Evolutionary conservation across 2,113 vertebrate genomes (phyloP).

Genomic region (Equus przewalskii): DNA sequence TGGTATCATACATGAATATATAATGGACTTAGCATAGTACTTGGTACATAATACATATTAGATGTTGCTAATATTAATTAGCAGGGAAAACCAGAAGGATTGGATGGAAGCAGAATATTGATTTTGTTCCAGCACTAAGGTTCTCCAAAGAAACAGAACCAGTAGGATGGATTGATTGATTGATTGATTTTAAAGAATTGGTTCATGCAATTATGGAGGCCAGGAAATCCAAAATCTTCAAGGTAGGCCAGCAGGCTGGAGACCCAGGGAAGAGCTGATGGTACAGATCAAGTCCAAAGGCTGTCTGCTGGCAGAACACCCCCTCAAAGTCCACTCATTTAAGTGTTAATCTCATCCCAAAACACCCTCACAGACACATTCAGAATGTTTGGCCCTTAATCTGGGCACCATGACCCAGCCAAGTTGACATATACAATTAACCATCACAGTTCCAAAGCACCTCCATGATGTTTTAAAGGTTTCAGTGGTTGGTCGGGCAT

Average conservation of each 20-base stretch:
- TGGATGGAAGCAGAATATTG: not conserved
- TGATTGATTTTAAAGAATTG: not conserved
- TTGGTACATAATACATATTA: not conserved
- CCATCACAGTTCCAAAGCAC: not conserved
- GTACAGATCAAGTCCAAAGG: not conserved
- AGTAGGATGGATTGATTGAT: not conserved
- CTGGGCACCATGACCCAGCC: not conserved
- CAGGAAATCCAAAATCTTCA: not conserved
- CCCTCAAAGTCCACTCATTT: not conserved
- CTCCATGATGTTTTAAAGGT: not conserved
- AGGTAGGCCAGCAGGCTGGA: not conserved
- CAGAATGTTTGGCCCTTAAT: not conserved
- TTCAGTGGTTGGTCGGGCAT: not conserved
- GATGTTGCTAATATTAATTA: not conserved
- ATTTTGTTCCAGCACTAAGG: conserved; percentile 20
- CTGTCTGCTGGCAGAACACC: not conserved
- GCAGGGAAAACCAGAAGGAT: not conserved
- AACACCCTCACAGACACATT: not conserved
- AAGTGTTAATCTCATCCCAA: not conserved
- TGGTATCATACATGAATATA: not conserved
- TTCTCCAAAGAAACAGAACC: not conserved
- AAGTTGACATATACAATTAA: not conserved
- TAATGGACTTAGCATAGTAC: not conserved
- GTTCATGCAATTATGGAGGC: not conserved
- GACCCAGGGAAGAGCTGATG: not conserved